phyloP scores from a whole-genome alignment of 2,888 invertebrate genomes.

The Epirrhoe alternata region DNA sequence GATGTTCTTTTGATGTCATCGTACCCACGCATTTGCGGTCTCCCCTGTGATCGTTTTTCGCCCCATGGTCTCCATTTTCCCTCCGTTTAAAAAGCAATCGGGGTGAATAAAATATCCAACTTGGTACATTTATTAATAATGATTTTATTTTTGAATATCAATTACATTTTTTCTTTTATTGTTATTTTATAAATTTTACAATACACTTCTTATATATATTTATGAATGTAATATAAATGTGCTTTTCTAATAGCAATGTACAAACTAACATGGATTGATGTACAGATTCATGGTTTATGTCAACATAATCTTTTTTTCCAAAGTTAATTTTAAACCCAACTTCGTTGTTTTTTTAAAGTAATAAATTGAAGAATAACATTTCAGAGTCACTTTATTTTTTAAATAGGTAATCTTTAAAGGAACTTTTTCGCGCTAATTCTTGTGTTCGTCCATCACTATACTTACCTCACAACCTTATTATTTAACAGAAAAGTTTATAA shows the following conservation, averaged over 20 bases:
- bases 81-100: neutral
- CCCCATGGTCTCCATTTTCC: no score
- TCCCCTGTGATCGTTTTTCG: no score
- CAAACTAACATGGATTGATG: slow-evolving; percentile 33
- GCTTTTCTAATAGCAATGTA: slow-evolving; percentile 54
- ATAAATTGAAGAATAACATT: slow-evolving; percentile 71
- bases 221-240: slow-evolving; percentile 60
- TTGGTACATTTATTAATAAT: slow-evolving; percentile 75
- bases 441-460: slow-evolving; percentile 61
- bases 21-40: no score
- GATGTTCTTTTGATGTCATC: no score
- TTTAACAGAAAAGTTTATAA: slow-evolving; percentile 55
- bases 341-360: slow-evolving; percentile 46
- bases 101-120: slow-evolving; percentile 50
- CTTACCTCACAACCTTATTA: slow-evolving; percentile 75
- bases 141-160: slow-evolving; percentile 78
- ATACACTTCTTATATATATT: slow-evolving; percentile 60
- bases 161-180: slow-evolving; percentile 74
- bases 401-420: slow-evolving; percentile 55
- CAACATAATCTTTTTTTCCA: slow-evolving; percentile 9
- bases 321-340: slow-evolving; percentile 43
- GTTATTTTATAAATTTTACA: slow-evolving; percentile 76
- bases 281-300: slow-evolving; percentile 7
- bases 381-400: slow-evolving; percentile 64
- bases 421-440: slow-evolving; percentile 58